Evolutionary conservation across 2,888 invertebrate species (phyloP).

Genomic region (Andrena trimmerana): DNA sequence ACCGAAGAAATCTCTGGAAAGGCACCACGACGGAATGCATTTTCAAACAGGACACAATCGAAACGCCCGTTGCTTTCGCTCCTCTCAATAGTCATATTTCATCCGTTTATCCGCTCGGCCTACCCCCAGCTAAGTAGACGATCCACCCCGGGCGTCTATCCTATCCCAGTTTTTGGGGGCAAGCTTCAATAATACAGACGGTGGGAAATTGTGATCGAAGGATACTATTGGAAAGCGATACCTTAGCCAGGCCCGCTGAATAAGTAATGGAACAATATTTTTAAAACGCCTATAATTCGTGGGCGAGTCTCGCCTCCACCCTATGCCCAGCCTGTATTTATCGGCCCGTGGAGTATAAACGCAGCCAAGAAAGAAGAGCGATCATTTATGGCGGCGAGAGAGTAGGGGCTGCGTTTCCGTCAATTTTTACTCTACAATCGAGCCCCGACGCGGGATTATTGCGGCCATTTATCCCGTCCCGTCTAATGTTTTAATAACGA

Average conservation of each 20-base stretch:
- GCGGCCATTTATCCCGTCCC: constrained; percentile 81
- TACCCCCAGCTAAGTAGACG: constrained; percentile 63
- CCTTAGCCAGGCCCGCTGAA: constrained; percentile 81
- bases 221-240: constrained; percentile 84
- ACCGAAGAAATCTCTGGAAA: not conserved
- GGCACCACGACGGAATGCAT: not conserved
- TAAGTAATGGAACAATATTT: constrained; percentile 85
- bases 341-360: constrained; percentile 84
- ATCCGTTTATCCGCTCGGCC: constrained; percentile 64
- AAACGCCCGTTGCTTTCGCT: not conserved
- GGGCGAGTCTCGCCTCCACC: constrained; percentile 73
- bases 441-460: constrained; percentile 78
- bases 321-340: constrained; percentile 82
- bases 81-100: constrained; percentile 61
- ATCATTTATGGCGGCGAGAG: constrained; percentile 80
- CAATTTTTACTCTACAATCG: constrained; percentile 82
- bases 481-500: constrained; percentile 83
- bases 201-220: constrained; percentile 83
- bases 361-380: constrained; percentile 79
- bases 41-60: constrained; percentile 43
- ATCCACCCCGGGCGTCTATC: constrained; percentile 53
- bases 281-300: constrained; percentile 85
- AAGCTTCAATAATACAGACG: constrained; percentile 82
- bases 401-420: constrained; percentile 50
- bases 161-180: constrained; percentile 62